Percentiles rank a stretch among this genome's conserved stretches.
Conservation (phyloP, 2,888 invertebrate species). For the Trissolcus japonicus region DNA sequence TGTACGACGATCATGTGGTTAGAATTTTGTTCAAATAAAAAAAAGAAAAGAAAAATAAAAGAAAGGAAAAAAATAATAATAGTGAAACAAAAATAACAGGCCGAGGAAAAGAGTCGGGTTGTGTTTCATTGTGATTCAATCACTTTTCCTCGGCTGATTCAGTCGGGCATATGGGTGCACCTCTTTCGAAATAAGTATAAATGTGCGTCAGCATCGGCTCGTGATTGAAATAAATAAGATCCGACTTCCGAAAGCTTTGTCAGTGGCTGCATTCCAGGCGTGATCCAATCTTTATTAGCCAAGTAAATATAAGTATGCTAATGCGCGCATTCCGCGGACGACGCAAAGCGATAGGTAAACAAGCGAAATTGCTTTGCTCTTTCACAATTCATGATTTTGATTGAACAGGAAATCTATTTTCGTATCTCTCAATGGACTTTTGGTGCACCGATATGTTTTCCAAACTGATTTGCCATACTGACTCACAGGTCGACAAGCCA, state of each 20-base stretch:
- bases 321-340: conserved; percentile 36
- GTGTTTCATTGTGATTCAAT: too few species aligned
- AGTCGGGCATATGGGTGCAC: conserved; percentile 27
- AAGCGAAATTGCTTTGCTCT: conserved; percentile 28
- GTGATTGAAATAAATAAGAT: conserved; percentile 32
- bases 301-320: conserved; percentile 51
- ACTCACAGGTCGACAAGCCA: too few species aligned
- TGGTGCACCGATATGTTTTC: conserved; percentile 16
- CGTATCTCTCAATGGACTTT: neutral
- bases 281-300: conserved; percentile 40
- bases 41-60: neutral
- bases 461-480: neutral
- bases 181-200: neutral
- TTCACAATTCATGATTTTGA: conserved; percentile 8
- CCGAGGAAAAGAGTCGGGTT: too few species aligned
- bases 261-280: conserved; percentile 34
- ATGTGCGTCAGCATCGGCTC: conserved; percentile 18
- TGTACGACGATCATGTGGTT: conserved; percentile 12
- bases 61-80: too few species aligned
- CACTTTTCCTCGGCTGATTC: too few species aligned
- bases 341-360: conserved; percentile 42
- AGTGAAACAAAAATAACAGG: neutral
- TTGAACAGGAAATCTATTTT: conserved; percentile 1
- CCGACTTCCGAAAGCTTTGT: conserved; percentile 29
- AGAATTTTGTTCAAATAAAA: neutral